phyloP scores from a whole-genome alignment of 2,797 vertebrate species.

The Cheirogaleus major region DNA sequence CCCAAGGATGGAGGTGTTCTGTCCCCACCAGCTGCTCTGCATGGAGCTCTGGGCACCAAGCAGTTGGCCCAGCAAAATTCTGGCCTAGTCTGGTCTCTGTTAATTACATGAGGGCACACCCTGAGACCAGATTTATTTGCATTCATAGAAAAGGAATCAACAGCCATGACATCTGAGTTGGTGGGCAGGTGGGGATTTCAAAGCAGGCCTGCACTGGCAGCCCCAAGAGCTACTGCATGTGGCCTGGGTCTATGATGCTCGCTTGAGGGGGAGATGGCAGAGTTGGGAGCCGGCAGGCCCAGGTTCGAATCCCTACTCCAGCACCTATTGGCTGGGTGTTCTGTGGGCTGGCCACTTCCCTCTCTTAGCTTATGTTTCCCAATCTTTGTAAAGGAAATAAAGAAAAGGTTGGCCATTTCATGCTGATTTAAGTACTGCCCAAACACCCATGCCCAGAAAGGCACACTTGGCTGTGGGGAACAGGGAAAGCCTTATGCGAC shows the following conservation, averaged over 20 bases:
- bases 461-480: not conserved
- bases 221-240: fast-evolving
- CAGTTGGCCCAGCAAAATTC: not conserved
- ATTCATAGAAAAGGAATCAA: not conserved
- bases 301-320: not conserved
- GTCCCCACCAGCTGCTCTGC: not conserved
- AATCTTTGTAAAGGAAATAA: not conserved
- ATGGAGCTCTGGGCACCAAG: not conserved
- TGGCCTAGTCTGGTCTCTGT: not conserved
- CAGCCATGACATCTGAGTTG: not conserved
- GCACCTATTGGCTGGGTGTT: not conserved
- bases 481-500: not conserved
- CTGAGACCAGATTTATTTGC: not conserved
- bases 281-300: fast-evolving
- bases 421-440: not conserved
- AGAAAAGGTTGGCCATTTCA: not conserved
- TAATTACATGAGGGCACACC: not conserved
- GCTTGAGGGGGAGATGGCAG: fast-evolving
- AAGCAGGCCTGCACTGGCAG: not conserved
- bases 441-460: not conserved
- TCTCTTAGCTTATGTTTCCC: not conserved
- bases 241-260: not conserved
- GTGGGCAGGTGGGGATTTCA: not conserved
- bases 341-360: not conserved
- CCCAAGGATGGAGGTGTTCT: not conserved